Evolutionary conservation across 2,797 vertebrate genomes (phyloP).

Genomic region (Schizopygopsis pylzovi): DNA sequence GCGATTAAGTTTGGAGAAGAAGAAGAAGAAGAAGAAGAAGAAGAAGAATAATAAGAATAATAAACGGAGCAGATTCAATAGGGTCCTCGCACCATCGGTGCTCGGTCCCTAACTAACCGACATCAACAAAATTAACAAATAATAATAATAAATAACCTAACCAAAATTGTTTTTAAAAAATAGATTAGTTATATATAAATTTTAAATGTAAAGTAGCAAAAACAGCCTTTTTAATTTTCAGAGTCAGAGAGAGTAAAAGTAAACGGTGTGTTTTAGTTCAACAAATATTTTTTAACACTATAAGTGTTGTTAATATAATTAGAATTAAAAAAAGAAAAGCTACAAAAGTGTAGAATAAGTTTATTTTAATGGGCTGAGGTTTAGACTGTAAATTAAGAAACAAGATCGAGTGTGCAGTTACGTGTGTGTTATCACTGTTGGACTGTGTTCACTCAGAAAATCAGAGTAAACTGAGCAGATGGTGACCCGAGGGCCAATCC

Average conservation of each 20-base stretch:
- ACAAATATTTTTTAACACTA: neutral
- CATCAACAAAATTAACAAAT: neutral
- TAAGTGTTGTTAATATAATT: neutral
- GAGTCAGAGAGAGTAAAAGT: neutral
- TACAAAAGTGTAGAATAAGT: neutral
- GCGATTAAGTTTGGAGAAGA: too few relatives aligned
- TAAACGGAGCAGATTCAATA: too few relatives aligned
- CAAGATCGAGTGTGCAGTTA: neutral
- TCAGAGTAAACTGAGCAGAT: slow-evolving; percentile 40
- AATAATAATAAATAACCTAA: neutral
- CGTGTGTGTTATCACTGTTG: neutral
- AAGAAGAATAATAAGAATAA: too few relatives aligned
- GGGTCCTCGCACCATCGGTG: too few relatives aligned
- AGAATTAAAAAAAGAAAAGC: neutral
- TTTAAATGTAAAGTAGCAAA: neutral
- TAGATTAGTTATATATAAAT: neutral
- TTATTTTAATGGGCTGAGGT: neutral
- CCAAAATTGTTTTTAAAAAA: neutral
- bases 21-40: too few relatives aligned
- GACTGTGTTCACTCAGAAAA: neutral
- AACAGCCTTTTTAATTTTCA: neutral
- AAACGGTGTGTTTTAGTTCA: neutral
- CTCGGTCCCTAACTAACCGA: neutral
- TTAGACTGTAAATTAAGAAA: neutral
- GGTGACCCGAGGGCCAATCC: slow-evolving; percentile 43